Percentiles rank a stretch among this genome's conserved stretches.
Conservation (phyloP, 2,113 vertebrate genomes). For the Rattus rattus region DNA sequence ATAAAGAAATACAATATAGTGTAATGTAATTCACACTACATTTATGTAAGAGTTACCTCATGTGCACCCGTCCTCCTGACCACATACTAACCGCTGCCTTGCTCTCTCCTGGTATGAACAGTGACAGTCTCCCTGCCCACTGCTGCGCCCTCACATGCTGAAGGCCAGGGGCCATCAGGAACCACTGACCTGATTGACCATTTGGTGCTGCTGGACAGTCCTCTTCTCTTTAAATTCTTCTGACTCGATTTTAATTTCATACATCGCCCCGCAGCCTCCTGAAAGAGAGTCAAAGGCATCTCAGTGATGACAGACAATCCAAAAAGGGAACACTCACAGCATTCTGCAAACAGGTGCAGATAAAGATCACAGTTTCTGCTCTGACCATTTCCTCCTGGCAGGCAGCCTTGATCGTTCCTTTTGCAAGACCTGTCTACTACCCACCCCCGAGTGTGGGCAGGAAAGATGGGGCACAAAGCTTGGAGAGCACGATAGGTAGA, state of each 20-base stretch:
- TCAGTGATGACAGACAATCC: not conserved
- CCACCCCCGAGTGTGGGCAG: not conserved
- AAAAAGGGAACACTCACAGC: not conserved
- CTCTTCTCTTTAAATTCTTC: conserved; percentile 95
- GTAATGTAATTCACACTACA: no score
- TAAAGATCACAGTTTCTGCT: not conserved
- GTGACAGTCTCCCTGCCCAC: accelerated
- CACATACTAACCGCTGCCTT: not conserved
- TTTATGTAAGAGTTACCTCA: no score
- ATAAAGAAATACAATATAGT: no score
- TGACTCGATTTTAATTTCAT: conserved; percentile 95
- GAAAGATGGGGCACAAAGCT: not conserved
- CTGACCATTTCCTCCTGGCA: not conserved
- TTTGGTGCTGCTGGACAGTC: conserved; percentile 94
- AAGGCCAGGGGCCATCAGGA: not conserved
- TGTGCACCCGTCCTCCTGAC: not conserved
- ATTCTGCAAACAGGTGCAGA: not conserved
- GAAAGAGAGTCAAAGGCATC: conserved; percentile 37
- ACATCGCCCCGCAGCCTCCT: conserved; percentile 98
- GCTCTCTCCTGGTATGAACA: not conserved
- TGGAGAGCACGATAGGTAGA: not conserved
- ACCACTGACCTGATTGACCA: conserved; percentile 93
- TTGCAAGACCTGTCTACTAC: not conserved
- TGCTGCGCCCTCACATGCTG: not conserved
- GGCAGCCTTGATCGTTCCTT: not conserved